Percentiles rank a stretch among this genome's conserved stretches.
Evolutionary conservation across 2,797 vertebrate species (phyloP).

Genomic region (Enoplosus armatus): DNA sequence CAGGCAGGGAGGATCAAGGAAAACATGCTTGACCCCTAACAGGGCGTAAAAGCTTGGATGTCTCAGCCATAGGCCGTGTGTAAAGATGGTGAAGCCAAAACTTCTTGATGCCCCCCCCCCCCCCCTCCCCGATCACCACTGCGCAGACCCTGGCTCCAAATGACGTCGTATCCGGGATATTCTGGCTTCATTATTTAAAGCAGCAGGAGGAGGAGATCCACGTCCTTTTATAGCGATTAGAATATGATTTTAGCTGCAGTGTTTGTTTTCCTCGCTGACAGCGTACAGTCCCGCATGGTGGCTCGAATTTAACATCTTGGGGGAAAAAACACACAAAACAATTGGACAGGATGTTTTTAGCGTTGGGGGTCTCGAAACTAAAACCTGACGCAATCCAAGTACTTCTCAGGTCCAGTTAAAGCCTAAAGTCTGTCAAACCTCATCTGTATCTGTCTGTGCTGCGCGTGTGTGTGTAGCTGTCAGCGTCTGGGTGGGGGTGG

Average conservation of each 20-base stretch:
- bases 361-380: not conserved
- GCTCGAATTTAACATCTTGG: not conserved
- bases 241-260: not conserved
- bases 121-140: too few species aligned
- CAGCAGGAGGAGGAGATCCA: too few species aligned
- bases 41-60: too few species aligned
- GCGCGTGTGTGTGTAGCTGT: constrained; percentile 9
- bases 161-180: too few species aligned
- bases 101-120: too few species aligned
- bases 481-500: not conserved
- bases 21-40: too few species aligned
- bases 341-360: not conserved
- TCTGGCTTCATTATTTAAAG: too few species aligned
- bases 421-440: constrained; percentile 2
- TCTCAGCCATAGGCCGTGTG: too few species aligned
- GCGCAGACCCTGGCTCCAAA: too few species aligned
- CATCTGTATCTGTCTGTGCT: not conserved
- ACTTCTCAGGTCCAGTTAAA: not conserved
- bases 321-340: not conserved
- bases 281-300: not conserved
- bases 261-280: not conserved
- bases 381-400: not conserved
- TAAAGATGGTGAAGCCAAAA: too few species aligned
- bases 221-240: not conserved
- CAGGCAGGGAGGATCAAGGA: too few species aligned